These are phyloP conservation scores for Brachionus plicatilis DNA, from an alignment of 1,140 invertebrate genomes.

Conservation along the genomic window DNA sequence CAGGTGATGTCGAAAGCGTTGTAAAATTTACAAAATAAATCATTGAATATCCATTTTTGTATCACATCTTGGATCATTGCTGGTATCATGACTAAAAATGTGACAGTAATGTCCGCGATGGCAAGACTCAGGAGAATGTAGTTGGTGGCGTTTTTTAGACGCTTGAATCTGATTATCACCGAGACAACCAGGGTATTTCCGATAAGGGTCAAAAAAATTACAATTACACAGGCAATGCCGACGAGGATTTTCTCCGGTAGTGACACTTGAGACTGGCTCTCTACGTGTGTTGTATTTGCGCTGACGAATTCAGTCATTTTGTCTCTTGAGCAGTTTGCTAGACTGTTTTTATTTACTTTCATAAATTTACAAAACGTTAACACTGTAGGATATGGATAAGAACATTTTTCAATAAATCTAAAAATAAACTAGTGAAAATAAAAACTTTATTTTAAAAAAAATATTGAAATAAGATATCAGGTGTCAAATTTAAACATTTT, in stretches of 20 bases:
- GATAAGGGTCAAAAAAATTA: constrained; percentile 30
- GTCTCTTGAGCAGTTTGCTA: background rate
- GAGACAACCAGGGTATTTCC: constrained; percentile 29
- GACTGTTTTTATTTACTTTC: background rate
- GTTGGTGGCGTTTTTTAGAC: constrained; percentile 63
- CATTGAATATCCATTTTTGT: constrained; percentile 29
- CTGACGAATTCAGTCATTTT: background rate
- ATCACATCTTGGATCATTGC: constrained; percentile 20
- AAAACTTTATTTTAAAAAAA: background rate
- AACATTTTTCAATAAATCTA: background rate
- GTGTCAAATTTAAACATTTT: constrained; percentile 1
- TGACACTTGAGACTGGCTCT: background rate
- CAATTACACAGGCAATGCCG: background rate
- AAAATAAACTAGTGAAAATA: background rate
- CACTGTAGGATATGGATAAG: background rate
- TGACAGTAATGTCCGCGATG: constrained; percentile 80
- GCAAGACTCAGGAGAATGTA: constrained; percentile 86
- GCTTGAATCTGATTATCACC: background rate
- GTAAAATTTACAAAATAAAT: constrained; percentile 39
- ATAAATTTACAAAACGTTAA: background rate
- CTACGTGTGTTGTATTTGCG: background rate
- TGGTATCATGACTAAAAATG: constrained; percentile 65
- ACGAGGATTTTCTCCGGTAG: background rate
- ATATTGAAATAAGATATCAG: constrained; percentile 1
- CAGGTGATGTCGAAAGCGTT: constrained; percentile 35